Evolutionary conservation across 2,113 vertebrate species (phyloP).

Genomic region (Procavia capensis): DNA sequence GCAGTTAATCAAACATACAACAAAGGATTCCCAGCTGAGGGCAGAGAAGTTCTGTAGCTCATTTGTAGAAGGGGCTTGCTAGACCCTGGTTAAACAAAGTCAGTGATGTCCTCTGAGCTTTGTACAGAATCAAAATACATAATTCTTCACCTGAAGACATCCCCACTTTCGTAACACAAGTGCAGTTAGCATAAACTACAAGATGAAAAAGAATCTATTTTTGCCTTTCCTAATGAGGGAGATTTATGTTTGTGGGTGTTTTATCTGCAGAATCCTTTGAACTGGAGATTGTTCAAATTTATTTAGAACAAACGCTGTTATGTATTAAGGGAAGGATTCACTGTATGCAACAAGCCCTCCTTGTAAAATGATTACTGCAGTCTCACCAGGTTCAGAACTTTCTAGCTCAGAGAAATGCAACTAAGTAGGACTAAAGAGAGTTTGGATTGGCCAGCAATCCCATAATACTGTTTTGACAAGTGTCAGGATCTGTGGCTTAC

Average conservation of each 20-base stretch:
- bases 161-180: neutral
- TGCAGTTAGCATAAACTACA: neutral
- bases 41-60: neutral
- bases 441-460: accelerated
- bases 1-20: neutral
- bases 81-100: neutral
- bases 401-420: neutral
- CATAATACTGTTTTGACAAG: neutral
- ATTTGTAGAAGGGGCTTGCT: neutral
- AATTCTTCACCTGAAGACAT: neutral
- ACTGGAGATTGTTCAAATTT: slow-evolving; percentile 16
- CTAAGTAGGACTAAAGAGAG: neutral
- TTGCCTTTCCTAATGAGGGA: neutral
- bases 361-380: neutral
- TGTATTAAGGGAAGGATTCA: neutral
- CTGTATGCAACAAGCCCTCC: neutral
- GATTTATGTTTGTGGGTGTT: neutral
- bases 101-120: neutral
- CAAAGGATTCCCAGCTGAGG: neutral
- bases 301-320: slow-evolving; percentile 23
- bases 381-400: neutral
- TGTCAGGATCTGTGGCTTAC: neutral
- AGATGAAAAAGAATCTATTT: neutral
- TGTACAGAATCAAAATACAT: neutral
- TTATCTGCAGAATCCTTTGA: neutral